Evolutionary conservation across 2,797 vertebrate genomes (phyloP), one percentile per base, ranked within the genome.

Genomic region (Remorina albescens): DNA sequence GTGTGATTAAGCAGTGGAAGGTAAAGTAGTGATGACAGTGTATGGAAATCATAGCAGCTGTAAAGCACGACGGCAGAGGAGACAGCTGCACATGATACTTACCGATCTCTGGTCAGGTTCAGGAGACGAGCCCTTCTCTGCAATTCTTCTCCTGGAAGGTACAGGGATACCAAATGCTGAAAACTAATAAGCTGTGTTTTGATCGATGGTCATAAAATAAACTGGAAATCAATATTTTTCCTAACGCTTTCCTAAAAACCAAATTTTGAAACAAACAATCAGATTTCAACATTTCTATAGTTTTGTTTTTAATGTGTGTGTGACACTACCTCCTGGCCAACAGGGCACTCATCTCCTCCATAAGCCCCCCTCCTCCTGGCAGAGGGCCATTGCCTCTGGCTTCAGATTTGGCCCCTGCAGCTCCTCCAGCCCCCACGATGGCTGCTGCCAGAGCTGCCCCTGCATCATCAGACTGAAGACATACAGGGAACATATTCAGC

Each of bases 321-420:
- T 26, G 66, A 21, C 57, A 15, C 76, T 87, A 99, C 98, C 98
- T 98, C 92, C 98, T 96, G 89, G 98, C 98, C 93, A 99, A 94
- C 83, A 99, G 93, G 80, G 98, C 98, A 0, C 98, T 99, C 98
- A 99, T 99, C 89, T 99, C 98, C 86, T 99, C 98, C 98, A 99
- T 99, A 18, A 99, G 93, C 21, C 98, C 97, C 72, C 97, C 97
- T 76, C 98, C 97, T 82, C 94, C 97, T 6, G 97, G 91, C 77
- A 98, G 93, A 0, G 96, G 97, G 32, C 97, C 98, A 39, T 98
- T 99, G 55, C 97, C 97, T 69, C 97, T 95, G 57, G 94, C 34
- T 1, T 98, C 98, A 16, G 96, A 62, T 93, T 98, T 99, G 76
- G 94, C 91, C 83, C 90, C 93, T 0, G 92, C 77, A 32, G 92